Conservation (phyloP, 2,888 invertebrate genomes). For the Cenopis cana region DNA sequence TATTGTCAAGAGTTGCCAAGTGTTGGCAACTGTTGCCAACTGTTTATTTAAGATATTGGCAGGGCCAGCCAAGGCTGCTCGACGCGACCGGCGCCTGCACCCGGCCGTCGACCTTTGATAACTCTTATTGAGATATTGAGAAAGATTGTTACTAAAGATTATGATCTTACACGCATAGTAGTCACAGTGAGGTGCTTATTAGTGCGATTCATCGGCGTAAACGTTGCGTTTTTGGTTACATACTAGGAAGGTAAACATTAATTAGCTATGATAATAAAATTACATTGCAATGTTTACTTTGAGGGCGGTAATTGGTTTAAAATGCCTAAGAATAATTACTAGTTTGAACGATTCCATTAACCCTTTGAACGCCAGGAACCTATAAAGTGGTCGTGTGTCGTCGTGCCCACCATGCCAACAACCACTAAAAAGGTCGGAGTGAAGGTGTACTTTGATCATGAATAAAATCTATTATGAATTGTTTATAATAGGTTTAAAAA, state of each 20-base stretch:
- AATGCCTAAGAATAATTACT: constrained; percentile 1
- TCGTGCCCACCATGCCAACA: too few species aligned
- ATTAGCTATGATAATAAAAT: not conserved
- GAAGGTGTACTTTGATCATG: too few species aligned
- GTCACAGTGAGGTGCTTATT: constrained; percentile 22
- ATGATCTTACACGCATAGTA: constrained; percentile 18
- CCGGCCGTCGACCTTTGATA: constrained; percentile 72
- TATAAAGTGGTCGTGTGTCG: too few species aligned
- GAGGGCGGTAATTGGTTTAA: not conserved
- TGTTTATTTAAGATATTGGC: constrained; percentile 84
- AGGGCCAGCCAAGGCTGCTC: constrained; percentile 74
- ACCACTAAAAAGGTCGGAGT: too few species aligned
- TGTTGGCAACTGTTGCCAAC: constrained; percentile 73
- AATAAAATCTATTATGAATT: too few species aligned
- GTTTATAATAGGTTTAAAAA: too few species aligned
- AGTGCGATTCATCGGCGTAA: constrained; percentile 5
- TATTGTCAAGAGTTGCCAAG: constrained; percentile 76
- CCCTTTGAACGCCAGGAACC: too few species aligned
- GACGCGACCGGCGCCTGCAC: constrained; percentile 65
- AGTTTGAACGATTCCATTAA: constrained; percentile 1
- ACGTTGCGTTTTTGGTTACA: constrained; percentile 16
- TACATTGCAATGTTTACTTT: not conserved
- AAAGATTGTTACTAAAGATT: too few species aligned
- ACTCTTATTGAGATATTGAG: constrained; percentile 46
- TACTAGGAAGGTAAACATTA: not conserved